Conservation (phyloP, 2,888 invertebrate species). For the Globia sparganii region DNA sequence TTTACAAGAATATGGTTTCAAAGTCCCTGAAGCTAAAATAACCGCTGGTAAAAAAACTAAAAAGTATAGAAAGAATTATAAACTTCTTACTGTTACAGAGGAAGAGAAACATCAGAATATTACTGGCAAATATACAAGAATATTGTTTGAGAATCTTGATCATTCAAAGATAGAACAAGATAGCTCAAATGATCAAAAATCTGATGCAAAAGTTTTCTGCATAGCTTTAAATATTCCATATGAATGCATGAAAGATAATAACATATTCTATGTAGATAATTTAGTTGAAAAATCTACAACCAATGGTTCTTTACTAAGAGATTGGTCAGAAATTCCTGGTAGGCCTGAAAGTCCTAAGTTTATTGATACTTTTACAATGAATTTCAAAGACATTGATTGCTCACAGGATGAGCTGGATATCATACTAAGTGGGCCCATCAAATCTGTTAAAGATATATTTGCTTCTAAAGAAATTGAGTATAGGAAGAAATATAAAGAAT, state of each 20-base stretch:
- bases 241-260: conserved; percentile 73
- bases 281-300: conserved; percentile 83
- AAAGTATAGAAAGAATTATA: conserved; percentile 75
- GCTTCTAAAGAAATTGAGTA: conserved; percentile 48
- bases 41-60: conserved; percentile 68
- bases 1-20: conserved; percentile 92
- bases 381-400: conserved; percentile 79
- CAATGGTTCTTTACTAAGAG: conserved; percentile 89
- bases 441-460: conserved; percentile 74
- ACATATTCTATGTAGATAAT: conserved; percentile 85
- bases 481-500: conserved; percentile 9
- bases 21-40: conserved; percentile 80
- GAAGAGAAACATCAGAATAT: conserved; percentile 80
- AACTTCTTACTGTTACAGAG: conserved; percentile 76
- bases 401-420: conserved; percentile 81
- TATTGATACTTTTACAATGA: conserved; percentile 66
- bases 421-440: conserved; percentile 81
- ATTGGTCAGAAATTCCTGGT: conserved; percentile 92
- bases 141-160: conserved; percentile 75
- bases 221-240: conserved; percentile 78
- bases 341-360: conserved; percentile 90
- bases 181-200: conserved; percentile 35
- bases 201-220: conserved; percentile 69
- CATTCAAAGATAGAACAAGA: conserved; percentile 37
- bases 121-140: conserved; percentile 79